A percentile compares a stretch with the other conserved stretches of the same genome.
Conservation (phyloP, 2,888 invertebrate species). For the Stenichneumon culpator region DNA sequence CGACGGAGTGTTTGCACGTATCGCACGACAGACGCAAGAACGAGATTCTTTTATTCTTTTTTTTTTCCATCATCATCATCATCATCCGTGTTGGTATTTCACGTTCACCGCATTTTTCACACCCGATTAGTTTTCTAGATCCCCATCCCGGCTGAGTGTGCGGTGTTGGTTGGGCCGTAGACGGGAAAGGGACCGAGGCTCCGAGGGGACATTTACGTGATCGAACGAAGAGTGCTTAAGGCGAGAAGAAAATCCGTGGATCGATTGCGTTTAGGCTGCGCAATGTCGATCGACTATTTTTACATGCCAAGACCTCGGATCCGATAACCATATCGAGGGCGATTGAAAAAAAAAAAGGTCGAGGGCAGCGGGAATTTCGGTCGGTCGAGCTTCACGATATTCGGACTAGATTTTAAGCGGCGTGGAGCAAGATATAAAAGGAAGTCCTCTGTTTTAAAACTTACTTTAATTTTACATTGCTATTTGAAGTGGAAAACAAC, state of each 20-base stretch:
- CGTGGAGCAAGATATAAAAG: neutral
- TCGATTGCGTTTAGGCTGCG: conserved; percentile 48
- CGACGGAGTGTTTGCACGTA: neutral
- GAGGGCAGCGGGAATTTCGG: conserved; percentile 40
- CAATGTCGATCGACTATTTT: conserved; percentile 54
- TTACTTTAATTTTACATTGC: too few species aligned
- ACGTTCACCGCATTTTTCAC: conserved; percentile 55
- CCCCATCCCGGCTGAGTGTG: conserved; percentile 2
- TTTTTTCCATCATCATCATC: neutral
- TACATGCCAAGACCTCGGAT: conserved; percentile 60
- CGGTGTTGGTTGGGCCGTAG: neutral
- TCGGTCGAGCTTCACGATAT: conserved; percentile 21
- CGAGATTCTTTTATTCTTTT: conserved; percentile 7
- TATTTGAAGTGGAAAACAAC: too few species aligned
- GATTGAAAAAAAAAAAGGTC: conserved; percentile 52
- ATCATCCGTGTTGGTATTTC: neutral
- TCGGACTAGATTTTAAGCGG: neutral
- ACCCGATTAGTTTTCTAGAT: conserved; percentile 56
- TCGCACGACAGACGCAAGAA: conserved; percentile 16
- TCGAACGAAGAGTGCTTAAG: conserved; percentile 41
- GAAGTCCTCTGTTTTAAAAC: neutral
- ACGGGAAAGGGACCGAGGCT: conserved; percentile 9
- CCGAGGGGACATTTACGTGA: conserved; percentile 28
- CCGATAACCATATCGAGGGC: conserved; percentile 56
- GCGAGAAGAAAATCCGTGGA: conserved; percentile 43